Evolutionary conservation across 2,113 vertebrate genomes (phyloP).

Genomic region (Hippocampus zosterae): DNA sequence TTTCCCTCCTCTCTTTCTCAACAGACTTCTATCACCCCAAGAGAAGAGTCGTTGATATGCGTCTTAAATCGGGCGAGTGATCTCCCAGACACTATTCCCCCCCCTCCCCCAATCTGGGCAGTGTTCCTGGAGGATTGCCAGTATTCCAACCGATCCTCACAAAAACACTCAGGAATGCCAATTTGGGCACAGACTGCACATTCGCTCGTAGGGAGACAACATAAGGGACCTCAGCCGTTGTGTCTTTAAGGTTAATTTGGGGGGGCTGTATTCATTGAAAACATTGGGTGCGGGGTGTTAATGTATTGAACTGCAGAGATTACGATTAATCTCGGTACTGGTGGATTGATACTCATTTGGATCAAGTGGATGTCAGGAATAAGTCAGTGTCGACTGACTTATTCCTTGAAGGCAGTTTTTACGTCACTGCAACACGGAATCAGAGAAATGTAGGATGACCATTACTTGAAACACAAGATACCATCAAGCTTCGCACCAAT

Average conservation of each 20-base stretch:
- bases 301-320: slow-evolving; percentile 49
- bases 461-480: slow-evolving; percentile 18
- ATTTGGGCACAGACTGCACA: slow-evolving; percentile 23
- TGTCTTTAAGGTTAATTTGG: slow-evolving; percentile 36
- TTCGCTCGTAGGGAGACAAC: slow-evolving; percentile 8
- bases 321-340: slow-evolving; percentile 46
- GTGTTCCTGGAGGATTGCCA: slow-evolving; percentile 6
- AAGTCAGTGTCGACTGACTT: slow-evolving; percentile 32
- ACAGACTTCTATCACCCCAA: slow-evolving; percentile 89
- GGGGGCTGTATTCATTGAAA: slow-evolving; percentile 31
- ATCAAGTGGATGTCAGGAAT: slow-evolving; percentile 21
- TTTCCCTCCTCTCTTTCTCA: slow-evolving; percentile 3
- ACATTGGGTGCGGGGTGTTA: neutral
- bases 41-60: slow-evolving; percentile 63
- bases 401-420: slow-evolving; percentile 18
- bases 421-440: neutral
- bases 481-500: neutral
- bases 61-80: slow-evolving; percentile 78
- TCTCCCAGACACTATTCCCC: fast-evolving
- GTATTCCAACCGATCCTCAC: slow-evolving; percentile 9
- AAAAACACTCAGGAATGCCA: slow-evolving; percentile 47
- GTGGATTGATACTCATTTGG: slow-evolving; percentile 54
- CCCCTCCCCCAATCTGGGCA: neutral
- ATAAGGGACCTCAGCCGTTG: slow-evolving; percentile 32
- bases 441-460: neutral